Evolutionary conservation across 1,140 invertebrate species (phyloP), one percentile per base, ranked within the genome.

Genomic region (Leptopilina clavipes): DNA sequence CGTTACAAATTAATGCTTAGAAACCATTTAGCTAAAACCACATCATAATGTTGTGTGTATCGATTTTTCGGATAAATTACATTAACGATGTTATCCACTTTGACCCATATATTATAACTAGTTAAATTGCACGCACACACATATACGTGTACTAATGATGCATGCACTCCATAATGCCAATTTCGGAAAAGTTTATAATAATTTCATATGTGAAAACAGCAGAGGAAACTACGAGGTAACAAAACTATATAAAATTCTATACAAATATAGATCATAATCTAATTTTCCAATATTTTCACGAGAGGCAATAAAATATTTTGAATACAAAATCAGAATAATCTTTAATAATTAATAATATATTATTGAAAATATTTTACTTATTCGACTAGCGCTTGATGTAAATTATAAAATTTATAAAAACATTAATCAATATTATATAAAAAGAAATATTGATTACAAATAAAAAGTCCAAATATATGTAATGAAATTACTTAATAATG

Each of bases 21-120:
- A 10, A 59, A 52, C 48, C 48, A n/a, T 48, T 11, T 52, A 56
- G 52, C 18, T 56, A 31, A 18, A 56, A 22, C 52, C 54, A 59
- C 54, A 59, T 22, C 54, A 12, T 17, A 17, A n/a, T 7, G 17
- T 59, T 9, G 45, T n/a, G 45, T 48, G n/a, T 17, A 59, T 59
- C 54, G 54, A 59, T 59, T 59, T 40, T 59, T 59, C 54, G 18
- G 11, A 22, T 59, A 18, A 59, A 59, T 22, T 22, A 17, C 19
- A 25, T 22, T 59, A 59, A 59, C 18, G 5, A 59, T 22, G 17
- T 59, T 22, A 59, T 59, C 17, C 19, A 19, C 54, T 59, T 22
- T 59, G 54, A 59, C 54, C 48, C 48, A 52, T 52, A 59, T 59
- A 59, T 59, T 59, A 59, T 52, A 22, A 22, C 18, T 59, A 56